These are phyloP conservation scores for Hoplias malabaricus DNA, from an alignment of 2,113 vertebrate species.

Conservation along the genomic window DNA sequence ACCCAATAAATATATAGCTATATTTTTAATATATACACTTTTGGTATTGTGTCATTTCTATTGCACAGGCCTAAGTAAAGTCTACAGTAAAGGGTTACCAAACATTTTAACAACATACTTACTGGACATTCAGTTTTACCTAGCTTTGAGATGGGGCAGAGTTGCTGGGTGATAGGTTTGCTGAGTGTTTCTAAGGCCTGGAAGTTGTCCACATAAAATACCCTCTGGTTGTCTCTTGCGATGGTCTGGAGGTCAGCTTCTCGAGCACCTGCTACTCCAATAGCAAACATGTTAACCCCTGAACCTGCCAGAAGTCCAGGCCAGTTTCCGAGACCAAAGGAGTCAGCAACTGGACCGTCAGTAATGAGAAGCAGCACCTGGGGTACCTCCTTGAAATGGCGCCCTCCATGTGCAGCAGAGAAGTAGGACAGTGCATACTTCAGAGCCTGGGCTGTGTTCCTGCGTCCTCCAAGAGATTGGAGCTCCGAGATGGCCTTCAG, in stretches of 20 bases:
- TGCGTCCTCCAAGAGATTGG: conserved; percentile 39
- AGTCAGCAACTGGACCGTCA: conserved; percentile 69
- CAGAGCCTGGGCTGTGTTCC: conserved; percentile 73
- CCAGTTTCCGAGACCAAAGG: conserved; percentile 42
- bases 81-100: no score
- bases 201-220: conserved; percentile 71
- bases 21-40: no score
- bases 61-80: no score
- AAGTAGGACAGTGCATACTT: conserved; percentile 66
- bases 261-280: conserved; percentile 71
- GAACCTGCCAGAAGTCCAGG: conserved; percentile 52
- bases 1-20: no score
- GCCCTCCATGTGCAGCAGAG: conserved; percentile 60
- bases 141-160: conserved; percentile 75
- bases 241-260: conserved; percentile 67
- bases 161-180: conserved; percentile 63
- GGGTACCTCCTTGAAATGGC: conserved; percentile 52
- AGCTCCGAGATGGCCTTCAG: conserved; percentile 61
- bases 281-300: conserved; percentile 67
- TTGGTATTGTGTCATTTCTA: no score
- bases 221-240: conserved; percentile 45
- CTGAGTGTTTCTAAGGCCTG: conserved; percentile 63
- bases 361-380: conserved; percentile 79
- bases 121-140: no score
- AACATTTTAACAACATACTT: no score